Percentiles rank a stretch among this genome's conserved stretches.
phyloP scores from a whole-genome alignment of 1,140 invertebrate species.

The Lepidurus apus region DNA sequence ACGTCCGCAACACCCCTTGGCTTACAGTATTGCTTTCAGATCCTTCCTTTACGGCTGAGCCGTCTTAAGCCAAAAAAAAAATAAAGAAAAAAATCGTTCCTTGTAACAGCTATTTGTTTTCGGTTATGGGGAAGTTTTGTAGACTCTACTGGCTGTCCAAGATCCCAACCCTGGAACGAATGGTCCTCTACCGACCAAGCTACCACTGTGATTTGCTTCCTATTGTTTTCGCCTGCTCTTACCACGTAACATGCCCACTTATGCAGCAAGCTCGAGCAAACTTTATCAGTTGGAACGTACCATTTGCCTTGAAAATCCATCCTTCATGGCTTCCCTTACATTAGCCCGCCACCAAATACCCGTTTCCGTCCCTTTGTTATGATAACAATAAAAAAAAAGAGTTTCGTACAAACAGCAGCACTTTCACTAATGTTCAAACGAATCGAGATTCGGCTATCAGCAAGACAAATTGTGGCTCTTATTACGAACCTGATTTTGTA shows the following conservation, averaged over 20 bases:
- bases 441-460: background rate
- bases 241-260: background rate
- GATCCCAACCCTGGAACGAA: background rate
- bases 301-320: conserved; percentile 22
- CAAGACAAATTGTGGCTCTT: conserved; percentile 1
- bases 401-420: background rate
- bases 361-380: conserved; percentile 19
- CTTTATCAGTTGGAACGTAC: background rate
- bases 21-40: background rate
- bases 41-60: background rate
- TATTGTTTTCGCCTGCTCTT: background rate
- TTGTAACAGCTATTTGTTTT: background rate
- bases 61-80: background rate
- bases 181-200: background rate
- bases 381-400: conserved; percentile 2
- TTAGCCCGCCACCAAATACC: conserved; percentile 12
- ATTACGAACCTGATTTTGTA: background rate
- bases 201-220: conserved; percentile 11
- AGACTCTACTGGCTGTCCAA: background rate
- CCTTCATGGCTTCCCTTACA: background rate
- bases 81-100: background rate
- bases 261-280: background rate
- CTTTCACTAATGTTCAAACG: background rate
- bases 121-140: background rate
- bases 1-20: background rate